Conservation (phyloP, 2,113 vertebrate genomes). For the Procavia capensis region DNA sequence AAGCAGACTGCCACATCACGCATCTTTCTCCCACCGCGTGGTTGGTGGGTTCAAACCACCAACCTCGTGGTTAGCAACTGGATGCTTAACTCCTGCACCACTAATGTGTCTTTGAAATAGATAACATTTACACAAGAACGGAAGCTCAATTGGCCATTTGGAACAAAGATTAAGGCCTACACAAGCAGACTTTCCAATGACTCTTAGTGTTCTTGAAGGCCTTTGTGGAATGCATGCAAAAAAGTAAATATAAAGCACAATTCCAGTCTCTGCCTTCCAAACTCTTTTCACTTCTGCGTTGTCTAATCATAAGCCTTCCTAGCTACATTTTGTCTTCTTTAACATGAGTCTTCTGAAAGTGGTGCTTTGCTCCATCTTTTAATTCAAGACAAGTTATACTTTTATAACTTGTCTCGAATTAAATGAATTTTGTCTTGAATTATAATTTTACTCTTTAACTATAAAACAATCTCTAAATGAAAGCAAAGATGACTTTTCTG, state of each 20-base stretch:
- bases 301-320: not conserved
- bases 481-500: not conserved
- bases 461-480: constrained; percentile 31
- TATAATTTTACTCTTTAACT: not conserved
- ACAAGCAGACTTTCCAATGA: not conserved
- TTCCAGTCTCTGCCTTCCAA: not conserved
- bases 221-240: not conserved
- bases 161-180: not conserved
- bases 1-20: not conserved
- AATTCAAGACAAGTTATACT: not conserved
- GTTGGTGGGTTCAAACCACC: not conserved
- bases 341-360: not conserved
- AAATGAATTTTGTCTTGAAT: too few relatives aligned
- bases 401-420: too few relatives aligned
- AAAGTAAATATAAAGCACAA: constrained; percentile 14
- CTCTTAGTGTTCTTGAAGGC: not conserved
- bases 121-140: not conserved
- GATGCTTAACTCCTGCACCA: not conserved
- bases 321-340: not conserved
- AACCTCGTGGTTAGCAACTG: not conserved
- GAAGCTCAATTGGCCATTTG: not conserved
- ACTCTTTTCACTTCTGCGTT: not conserved
- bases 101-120: not conserved
- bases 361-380: not conserved
- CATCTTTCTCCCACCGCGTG: not conserved